Evolutionary conservation across 2,888 invertebrate genomes (phyloP).

Genomic region (Julus scandinavius): DNA sequence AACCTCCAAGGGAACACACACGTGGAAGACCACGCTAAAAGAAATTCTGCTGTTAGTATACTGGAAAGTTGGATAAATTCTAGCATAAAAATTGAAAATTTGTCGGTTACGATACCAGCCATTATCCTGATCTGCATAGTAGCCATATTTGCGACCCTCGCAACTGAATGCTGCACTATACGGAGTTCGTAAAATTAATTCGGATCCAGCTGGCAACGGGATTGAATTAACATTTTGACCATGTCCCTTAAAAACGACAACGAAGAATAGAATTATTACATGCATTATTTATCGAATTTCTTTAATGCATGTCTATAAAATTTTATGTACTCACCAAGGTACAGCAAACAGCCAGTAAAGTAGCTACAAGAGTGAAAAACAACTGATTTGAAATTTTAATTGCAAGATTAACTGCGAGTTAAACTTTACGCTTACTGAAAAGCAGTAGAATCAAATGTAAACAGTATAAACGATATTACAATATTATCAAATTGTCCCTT

Average conservation of each 20-base stretch:
- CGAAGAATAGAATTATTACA: background rate
- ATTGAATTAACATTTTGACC: slow-evolving; percentile 36
- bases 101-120: background rate
- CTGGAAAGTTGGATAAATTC: background rate
- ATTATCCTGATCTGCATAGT: slow-evolving; percentile 19
- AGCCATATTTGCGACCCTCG: slow-evolving; percentile 60
- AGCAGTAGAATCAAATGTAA: too few relatives aligned
- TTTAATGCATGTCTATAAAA: background rate
- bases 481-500: too few relatives aligned
- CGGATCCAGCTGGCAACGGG: slow-evolving; percentile 52
- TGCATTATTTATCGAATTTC: background rate
- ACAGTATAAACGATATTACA: too few relatives aligned
- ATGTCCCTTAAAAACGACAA: background rate
- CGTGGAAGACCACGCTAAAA: slow-evolving; percentile 57
- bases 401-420: too few relatives aligned
- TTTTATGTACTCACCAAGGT: slow-evolving; percentile 24
- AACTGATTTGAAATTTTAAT: too few relatives aligned
- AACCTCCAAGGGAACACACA: slow-evolving; percentile 57
- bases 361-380: background rate
- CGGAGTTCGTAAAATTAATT: slow-evolving; percentile 47
- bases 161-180: slow-evolving; percentile 56
- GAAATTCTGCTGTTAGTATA: background rate
- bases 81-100: background rate
- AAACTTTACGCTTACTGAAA: too few relatives aligned
- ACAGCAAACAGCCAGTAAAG: background rate